Conservation (phyloP, 2,888 invertebrate genomes). For the Diaperis boleti region DNA sequence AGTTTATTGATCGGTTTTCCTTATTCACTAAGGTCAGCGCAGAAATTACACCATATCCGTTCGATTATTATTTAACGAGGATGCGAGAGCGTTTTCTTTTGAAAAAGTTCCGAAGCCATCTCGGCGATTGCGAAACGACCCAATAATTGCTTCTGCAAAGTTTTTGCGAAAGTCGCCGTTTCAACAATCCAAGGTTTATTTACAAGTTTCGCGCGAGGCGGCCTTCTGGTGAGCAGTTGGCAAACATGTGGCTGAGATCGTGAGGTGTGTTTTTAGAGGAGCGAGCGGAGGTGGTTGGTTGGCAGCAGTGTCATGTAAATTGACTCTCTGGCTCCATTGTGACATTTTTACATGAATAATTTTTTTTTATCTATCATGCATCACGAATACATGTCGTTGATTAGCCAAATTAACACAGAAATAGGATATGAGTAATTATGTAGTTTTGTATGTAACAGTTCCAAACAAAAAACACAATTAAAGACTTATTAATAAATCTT, state of each 20-base stretch:
- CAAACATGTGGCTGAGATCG: conserved; percentile 17
- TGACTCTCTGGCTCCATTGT: too few species aligned
- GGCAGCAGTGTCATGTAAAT: too few species aligned
- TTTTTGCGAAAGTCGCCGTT: conserved; percentile 7
- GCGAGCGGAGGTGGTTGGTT: too few species aligned
- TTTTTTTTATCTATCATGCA: too few species aligned
- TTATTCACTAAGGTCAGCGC: conserved; percentile 14
- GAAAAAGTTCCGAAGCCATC: background rate
- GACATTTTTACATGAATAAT: too few species aligned
- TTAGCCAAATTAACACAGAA: too few species aligned
- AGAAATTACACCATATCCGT: background rate
- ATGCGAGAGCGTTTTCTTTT: background rate
- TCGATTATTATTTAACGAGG: conserved; percentile 2
- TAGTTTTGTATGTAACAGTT: too few species aligned
- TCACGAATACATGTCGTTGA: too few species aligned
- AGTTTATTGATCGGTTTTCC: conserved; percentile 27
- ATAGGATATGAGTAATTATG: too few species aligned
- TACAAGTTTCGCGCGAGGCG: conserved; percentile 13
- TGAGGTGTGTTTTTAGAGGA: too few species aligned
- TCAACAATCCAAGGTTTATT: conserved; percentile 19
- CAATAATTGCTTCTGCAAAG: conserved; percentile 23
- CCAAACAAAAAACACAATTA: too few species aligned
- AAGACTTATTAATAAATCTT: too few species aligned
- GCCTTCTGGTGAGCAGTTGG: conserved; percentile 11
- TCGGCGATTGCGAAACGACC: background rate